Percentiles rank a stretch among this genome's conserved stretches.
These are phyloP conservation scores for Pelosia muscerda DNA, from an alignment of 2,888 invertebrate species.

Conservation along the genomic window DNA sequence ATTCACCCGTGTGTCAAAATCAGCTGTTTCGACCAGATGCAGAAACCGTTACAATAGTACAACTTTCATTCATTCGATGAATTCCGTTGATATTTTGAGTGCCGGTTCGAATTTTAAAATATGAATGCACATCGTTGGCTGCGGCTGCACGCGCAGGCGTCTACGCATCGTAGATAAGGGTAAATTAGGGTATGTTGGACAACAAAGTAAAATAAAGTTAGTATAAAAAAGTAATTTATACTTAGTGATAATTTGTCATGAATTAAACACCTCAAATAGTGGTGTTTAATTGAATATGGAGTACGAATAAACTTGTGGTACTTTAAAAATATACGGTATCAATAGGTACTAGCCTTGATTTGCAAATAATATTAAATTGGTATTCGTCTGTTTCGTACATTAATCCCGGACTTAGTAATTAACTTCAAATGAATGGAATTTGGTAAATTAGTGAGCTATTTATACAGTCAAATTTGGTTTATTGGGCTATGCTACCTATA, in stretches of 20 bases:
- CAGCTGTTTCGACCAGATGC: conserved; percentile 53
- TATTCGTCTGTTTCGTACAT: neutral
- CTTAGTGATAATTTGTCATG: neutral
- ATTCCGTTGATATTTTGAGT: conserved; percentile 36
- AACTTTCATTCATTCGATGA: conserved; percentile 47
- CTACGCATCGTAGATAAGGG: conserved; percentile 49
- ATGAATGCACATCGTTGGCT: conserved; percentile 45
- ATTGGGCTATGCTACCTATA: neutral
- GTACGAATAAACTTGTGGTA: too few species aligned
- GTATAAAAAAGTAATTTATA: neutral
- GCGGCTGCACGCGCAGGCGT: conserved; percentile 43
- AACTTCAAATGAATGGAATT: neutral
- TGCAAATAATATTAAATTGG: neutral
- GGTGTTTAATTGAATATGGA: too few species aligned
- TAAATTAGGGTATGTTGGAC: conserved; percentile 22
- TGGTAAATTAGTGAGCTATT: neutral
- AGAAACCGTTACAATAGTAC: conserved; percentile 50
- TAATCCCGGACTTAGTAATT: neutral
- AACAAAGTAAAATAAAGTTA: too few species aligned
- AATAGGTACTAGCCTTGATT: neutral
- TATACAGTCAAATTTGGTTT: neutral
- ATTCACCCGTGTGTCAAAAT: conserved; percentile 37
- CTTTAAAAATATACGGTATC: too few species aligned
- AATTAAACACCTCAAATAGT: neutral
- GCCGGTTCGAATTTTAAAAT: conserved; percentile 37